Evolutionary conservation across 1,140 invertebrate species (phyloP).

Genomic region (Hermetia illucens): DNA sequence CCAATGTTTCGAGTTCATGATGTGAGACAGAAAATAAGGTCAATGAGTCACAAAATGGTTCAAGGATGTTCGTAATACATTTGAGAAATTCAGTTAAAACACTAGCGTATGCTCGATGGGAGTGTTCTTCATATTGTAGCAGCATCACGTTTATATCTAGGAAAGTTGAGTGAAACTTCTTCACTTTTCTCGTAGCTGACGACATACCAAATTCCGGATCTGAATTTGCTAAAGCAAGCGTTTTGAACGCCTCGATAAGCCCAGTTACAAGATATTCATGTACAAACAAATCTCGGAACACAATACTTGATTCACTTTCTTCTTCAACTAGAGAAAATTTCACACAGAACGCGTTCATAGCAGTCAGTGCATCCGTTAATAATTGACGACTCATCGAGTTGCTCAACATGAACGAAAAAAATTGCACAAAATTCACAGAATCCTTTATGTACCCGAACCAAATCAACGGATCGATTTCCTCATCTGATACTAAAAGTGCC

Average conservation of each 20-base stretch:
- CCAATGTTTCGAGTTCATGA: constrained; percentile 11
- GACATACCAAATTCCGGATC: constrained; percentile 1
- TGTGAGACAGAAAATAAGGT: constrained; percentile 5
- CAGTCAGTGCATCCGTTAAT: constrained; percentile 36
- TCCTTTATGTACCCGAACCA: constrained; percentile 37
- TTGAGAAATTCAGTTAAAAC: constrained; percentile 15
- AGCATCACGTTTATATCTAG: constrained; percentile 27
- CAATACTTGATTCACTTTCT: constrained; percentile 10
- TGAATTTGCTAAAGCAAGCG: constrained; percentile 12
- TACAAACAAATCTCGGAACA: constrained; percentile 22
- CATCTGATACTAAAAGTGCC: constrained; percentile 33
- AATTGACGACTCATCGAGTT: constrained; percentile 51
- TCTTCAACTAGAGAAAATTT: constrained; percentile 24
- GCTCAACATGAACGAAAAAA: constrained; percentile 45
- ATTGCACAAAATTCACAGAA: constrained; percentile 33
- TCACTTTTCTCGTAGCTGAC: constrained; percentile 11
- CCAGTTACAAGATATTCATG: constrained; percentile 17
- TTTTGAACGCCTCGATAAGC: constrained; percentile 23
- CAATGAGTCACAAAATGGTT: constrained; percentile 7
- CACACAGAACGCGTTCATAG: constrained; percentile 37
- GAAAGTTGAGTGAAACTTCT: constrained; percentile 16
- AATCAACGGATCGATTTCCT: constrained; percentile 18
- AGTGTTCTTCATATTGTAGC: constrained; percentile 20
- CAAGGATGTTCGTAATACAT: constrained; percentile 8
- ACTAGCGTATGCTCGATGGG: constrained; percentile 14